Percentiles rank a stretch among this genome's conserved stretches.
These are phyloP conservation scores for Drosophila insularis DNA, from an alignment of 1,140 invertebrate species.

Conservation along the genomic window DNA sequence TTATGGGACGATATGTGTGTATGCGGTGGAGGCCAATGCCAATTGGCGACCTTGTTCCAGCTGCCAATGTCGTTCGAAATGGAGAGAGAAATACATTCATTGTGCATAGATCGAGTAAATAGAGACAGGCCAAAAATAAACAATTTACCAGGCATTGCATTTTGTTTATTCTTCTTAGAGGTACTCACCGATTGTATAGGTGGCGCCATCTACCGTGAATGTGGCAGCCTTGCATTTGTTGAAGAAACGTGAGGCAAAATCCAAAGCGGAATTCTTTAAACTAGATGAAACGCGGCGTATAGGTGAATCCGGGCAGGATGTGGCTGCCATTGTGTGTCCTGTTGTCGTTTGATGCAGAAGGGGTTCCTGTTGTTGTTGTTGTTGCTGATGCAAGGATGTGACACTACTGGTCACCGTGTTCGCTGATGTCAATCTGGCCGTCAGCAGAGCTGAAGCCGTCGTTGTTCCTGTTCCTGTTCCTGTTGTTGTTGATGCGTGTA, in stretches of 20 bases:
- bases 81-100: neutral
- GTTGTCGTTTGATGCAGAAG: constrained; percentile 3
- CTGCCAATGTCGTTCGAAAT: constrained; percentile 34
- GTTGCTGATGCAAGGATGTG: constrained; percentile 29
- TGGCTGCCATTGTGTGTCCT: constrained; percentile 50
- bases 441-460: constrained; percentile 41
- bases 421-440: constrained; percentile 53
- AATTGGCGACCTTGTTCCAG: constrained; percentile 59
- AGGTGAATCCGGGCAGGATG: constrained; percentile 77
- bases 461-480: neutral
- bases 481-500: constrained; percentile 12
- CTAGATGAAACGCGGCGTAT: constrained; percentile 79
- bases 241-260: constrained; percentile 84
- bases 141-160: neutral
- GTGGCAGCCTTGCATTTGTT: constrained; percentile 91
- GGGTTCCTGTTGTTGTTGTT: neutral
- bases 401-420: constrained; percentile 55
- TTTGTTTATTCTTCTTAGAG: neutral
- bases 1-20: neutral
- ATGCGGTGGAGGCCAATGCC: constrained; percentile 49
- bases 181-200: constrained; percentile 89
- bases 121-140: constrained; percentile 11
- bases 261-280: constrained; percentile 74
- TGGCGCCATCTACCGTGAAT: constrained; percentile 90
- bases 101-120: constrained; percentile 1